A percentile compares a stretch with the other conserved stretches of the same genome.
Conservation (phyloP, 2,888 invertebrate genomes). For the Pseudoips prasinana region DNA sequence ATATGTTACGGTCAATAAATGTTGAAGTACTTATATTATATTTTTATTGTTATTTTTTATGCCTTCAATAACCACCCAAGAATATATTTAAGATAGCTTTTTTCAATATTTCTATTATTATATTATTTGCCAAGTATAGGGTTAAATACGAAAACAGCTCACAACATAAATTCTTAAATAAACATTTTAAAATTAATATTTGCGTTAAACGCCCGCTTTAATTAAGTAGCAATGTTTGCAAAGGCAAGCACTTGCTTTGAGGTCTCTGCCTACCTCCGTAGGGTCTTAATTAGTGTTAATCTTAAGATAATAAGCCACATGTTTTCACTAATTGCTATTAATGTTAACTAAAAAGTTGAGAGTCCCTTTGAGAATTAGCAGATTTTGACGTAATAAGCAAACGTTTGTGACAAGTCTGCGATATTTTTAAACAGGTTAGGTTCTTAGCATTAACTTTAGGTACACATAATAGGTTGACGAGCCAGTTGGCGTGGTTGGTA, state of each 20-base stretch:
- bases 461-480: too few relatives aligned
- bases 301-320: slow-evolving; percentile 73
- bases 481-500: too few relatives aligned
- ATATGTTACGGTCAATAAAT: too few relatives aligned
- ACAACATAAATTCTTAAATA: slow-evolving; percentile 34
- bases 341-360: slow-evolving; percentile 54
- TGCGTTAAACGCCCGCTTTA: slow-evolving; percentile 40
- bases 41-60: too few relatives aligned
- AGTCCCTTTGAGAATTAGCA: slow-evolving; percentile 22
- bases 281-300: slow-evolving; percentile 74
- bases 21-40: too few relatives aligned
- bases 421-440: too few relatives aligned
- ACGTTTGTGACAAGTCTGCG: too few relatives aligned
- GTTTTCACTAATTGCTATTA: slow-evolving; percentile 67
- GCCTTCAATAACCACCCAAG: too few relatives aligned
- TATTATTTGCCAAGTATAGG: too few relatives aligned
- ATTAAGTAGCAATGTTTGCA: slow-evolving; percentile 65
- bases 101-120: too few relatives aligned
- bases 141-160: slow-evolving; percentile 19
- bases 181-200: slow-evolving; percentile 30
- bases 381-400: slow-evolving; percentile 13
- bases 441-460: too few relatives aligned
- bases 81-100: too few relatives aligned
- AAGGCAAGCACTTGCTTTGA: slow-evolving; percentile 69
- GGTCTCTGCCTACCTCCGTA: slow-evolving; percentile 48